These are phyloP conservation scores for Leptarthrus brevirostris DNA, from an alignment of 2,888 invertebrate genomes.

Conservation along the genomic window DNA sequence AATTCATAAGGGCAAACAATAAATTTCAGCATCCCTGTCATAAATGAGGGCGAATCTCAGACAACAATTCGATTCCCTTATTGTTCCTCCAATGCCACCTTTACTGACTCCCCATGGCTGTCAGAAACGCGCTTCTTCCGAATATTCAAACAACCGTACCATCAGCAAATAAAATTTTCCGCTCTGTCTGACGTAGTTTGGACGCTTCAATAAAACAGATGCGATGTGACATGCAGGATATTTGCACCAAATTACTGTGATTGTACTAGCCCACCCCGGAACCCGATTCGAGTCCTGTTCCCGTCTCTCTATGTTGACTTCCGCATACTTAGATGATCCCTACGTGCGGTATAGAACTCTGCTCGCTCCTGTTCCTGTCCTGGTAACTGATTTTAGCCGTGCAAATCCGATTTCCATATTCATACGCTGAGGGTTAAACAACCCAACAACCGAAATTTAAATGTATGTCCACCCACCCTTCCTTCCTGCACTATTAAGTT, in stretches of 20 bases:
- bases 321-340: slow-evolving; percentile 10
- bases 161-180: slow-evolving; percentile 36
- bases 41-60: too few species aligned
- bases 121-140: too few species aligned
- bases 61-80: too few species aligned
- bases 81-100: too few species aligned
- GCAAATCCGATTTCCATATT: slow-evolving; percentile 41
- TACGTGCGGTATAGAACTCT: neutral
- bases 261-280: neutral
- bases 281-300: neutral
- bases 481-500: neutral
- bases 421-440: slow-evolving; percentile 23
- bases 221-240: slow-evolving; percentile 10
- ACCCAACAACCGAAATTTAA: neutral
- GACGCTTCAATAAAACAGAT: slow-evolving; percentile 7
- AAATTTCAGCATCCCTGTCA: too few species aligned
- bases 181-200: slow-evolving; percentile 18
- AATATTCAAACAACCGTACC: neutral
- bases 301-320: too few species aligned
- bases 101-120: too few species aligned
- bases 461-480: neutral
- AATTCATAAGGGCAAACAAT: too few species aligned
- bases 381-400: slow-evolving; percentile 32
- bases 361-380: too few species aligned
- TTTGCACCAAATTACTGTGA: slow-evolving; percentile 8